Conservation (phyloP, 2,113 vertebrate genomes). For the Gavialis gangeticus region DNA sequence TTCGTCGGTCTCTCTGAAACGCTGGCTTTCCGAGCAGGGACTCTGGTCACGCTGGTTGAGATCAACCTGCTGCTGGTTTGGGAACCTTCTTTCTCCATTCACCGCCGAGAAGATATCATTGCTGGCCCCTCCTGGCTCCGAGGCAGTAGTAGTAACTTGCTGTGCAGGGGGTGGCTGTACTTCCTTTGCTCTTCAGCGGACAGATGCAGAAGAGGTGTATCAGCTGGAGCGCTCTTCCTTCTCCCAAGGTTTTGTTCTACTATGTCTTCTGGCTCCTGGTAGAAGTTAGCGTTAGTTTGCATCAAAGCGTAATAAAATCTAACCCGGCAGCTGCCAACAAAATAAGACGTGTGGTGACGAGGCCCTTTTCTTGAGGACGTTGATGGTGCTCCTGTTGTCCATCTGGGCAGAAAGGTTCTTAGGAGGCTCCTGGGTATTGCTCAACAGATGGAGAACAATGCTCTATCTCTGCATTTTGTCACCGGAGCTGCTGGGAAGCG, state of each 20-base stretch:
- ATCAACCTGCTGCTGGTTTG: too few species aligned
- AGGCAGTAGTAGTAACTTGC: background rate
- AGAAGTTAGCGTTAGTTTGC: background rate
- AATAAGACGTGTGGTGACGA: rapidly evolving
- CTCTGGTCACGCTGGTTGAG: background rate
- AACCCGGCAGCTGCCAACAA: background rate
- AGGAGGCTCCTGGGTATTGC: background rate
- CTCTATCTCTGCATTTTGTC: background rate
- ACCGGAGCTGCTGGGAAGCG: background rate
- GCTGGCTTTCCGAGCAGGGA: background rate
- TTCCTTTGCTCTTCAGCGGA: background rate
- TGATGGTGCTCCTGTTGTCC: background rate
- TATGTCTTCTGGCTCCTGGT: background rate
- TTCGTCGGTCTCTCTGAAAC: constrained; percentile 36
- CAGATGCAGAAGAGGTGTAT: background rate
- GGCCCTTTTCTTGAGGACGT: rapidly evolving
- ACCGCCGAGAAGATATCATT: background rate
- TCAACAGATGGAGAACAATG: background rate
- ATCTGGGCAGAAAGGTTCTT: background rate
- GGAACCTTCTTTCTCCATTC: constrained; percentile 3
- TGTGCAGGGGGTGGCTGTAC: background rate
- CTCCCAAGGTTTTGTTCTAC: background rate
- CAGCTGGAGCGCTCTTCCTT: background rate
- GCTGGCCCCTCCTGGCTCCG: background rate
- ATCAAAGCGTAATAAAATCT: background rate